Percentiles rank a stretch among this genome's conserved stretches.
Conservation (phyloP, 2,113 vertebrate genomes). For the Leptosomus discolor region DNA sequence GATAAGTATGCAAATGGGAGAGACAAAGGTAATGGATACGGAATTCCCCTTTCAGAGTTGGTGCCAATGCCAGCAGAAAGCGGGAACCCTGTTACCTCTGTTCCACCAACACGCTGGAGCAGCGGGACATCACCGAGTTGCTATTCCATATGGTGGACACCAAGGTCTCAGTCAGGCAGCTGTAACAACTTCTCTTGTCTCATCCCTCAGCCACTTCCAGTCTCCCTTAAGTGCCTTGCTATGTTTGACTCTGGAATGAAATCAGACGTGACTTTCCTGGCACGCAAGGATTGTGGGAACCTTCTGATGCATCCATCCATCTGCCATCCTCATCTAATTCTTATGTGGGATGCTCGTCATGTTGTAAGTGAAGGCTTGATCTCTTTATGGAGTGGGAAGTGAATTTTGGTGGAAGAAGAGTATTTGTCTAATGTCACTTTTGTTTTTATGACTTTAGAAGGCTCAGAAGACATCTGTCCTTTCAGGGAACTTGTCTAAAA, state of each 20-base stretch:
- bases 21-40: background rate
- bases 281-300: background rate
- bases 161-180: background rate
- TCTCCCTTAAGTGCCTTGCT: background rate
- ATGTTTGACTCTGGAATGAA: background rate
- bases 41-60: background rate
- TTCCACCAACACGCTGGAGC: rapidly evolving
- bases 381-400: background rate
- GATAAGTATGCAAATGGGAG: background rate
- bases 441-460: background rate
- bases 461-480: background rate
- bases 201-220: background rate
- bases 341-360: background rate
- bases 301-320: background rate
- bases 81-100: rapidly evolving
- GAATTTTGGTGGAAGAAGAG: background rate
- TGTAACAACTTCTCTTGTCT: background rate
- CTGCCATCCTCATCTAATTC: background rate
- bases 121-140: background rate
- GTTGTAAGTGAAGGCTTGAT: background rate
- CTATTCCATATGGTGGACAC: background rate
- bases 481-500: background rate
- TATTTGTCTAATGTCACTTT: background rate
- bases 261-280: background rate
- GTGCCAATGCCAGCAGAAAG: background rate